Base-by-base conservation (phyloP, 2,888 invertebrate species). In the Conomelus anceps region DNA sequence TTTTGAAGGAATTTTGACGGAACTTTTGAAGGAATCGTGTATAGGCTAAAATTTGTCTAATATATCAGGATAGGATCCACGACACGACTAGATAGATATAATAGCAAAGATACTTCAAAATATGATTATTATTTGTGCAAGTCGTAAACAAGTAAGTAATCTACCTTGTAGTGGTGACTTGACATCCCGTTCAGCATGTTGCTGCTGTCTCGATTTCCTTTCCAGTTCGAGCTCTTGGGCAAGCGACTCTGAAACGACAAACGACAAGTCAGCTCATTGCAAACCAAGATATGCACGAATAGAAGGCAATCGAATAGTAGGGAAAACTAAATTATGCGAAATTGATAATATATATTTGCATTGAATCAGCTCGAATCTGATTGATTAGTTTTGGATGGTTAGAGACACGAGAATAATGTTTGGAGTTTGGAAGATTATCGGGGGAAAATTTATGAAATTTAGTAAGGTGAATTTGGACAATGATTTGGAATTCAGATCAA, bases 191-290 rank as follows among this genome's bases (percentile, higher is more conserved):
- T 97, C 97, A 87, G 90, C 91, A 89, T 91, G 91, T 90, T 92
- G 92, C 89, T 92, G 92, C 90, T 92, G 91, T 90, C 90, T 91
- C 88, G 90, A 91, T 93, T 98, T 97, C 93, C 97, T 95, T 93
- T 98, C 97, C 95, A 97, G 95, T 94, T 97, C 97, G 93, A 97
- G 94, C 94, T 98, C 97, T 93, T 97, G 97, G 91, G 97, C 97
- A 93, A 98, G 94, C 90, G 97, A 96, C 94, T 98, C 97, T 98
- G 95, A 91, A 94, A 94, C 93, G 93, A 94, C 94, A 92, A 91
- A 92, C 22, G n/a, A 88, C 63, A 63, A 63, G 63, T 63, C 63
- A 63, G 63, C 63, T 63, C 63, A 63, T 63, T 63, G 63, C 63
- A 63, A n/a, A n/a, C 63, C 63, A 63, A 63, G 63, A 63, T 63